phyloP scores from a whole-genome alignment of 2,113 vertebrate species.

The Procavia capensis region DNA sequence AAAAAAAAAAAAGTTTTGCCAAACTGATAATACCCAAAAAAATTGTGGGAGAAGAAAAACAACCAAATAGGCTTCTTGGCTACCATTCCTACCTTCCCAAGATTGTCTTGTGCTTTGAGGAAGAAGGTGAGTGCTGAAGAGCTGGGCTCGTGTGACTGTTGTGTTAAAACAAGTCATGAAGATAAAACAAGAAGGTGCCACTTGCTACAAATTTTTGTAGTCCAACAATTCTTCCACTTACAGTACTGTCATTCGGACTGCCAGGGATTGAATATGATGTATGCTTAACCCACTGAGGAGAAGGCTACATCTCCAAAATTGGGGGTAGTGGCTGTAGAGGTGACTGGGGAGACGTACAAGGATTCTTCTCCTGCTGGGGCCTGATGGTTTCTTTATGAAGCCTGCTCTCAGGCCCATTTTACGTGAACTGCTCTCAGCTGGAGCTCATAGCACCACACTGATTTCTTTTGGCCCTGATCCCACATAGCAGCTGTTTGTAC shows the following conservation, averaged over 20 bases:
- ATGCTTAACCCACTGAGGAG: not conserved
- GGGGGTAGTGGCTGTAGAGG: not conserved
- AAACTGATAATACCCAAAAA: not conserved
- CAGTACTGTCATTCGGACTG: not conserved
- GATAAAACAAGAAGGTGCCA: not conserved
- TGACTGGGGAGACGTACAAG: not conserved
- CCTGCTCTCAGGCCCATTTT: conserved; percentile 56
- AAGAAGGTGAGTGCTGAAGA: not conserved
- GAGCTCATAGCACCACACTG: conserved; percentile 65
- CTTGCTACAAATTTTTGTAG: not conserved
- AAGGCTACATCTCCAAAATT: not conserved
- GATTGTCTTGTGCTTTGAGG: not conserved
- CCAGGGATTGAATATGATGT: not conserved
- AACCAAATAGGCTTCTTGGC: not conserved
- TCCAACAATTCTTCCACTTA: not conserved
- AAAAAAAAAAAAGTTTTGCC: not conserved
- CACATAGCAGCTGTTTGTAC: conserved; percentile 76
- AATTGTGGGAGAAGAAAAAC: not conserved
- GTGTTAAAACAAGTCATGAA: not conserved
- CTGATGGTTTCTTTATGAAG: conserved; percentile 48
- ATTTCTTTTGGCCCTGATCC: conserved; percentile 76
- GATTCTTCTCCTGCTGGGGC: conserved; percentile 41
- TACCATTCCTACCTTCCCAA: conserved; percentile 29
- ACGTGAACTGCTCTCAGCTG: conserved; percentile 70
- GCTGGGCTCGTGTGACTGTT: not conserved